Conservation (phyloP, 2,888 invertebrate genomes). For the Pasiphila rectangulata region DNA sequence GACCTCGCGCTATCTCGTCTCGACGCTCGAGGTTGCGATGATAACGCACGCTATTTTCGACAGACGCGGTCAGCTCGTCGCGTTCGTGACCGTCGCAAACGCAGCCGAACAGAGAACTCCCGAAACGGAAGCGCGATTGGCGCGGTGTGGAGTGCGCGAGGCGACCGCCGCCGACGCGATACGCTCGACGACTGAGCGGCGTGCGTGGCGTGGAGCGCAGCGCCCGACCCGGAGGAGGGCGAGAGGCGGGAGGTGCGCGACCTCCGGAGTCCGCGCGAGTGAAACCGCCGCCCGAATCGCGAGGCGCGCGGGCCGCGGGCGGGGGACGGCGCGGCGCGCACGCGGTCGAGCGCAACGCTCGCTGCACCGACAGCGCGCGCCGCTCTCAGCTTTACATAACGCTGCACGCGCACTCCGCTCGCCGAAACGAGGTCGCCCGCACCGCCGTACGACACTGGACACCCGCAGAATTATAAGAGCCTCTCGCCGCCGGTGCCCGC, state of each 20-base stretch:
- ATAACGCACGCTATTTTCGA: conserved; percentile 77
- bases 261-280: conserved; percentile 69
- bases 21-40: conserved; percentile 74
- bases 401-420: conserved; percentile 54
- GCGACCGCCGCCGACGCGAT: conserved; percentile 69
- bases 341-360: conserved; percentile 75
- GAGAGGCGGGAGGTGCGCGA: conserved; percentile 68
- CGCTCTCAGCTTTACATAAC: conserved; percentile 73
- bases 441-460: conserved; percentile 50
- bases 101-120: conserved; percentile 61
- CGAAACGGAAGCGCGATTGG: conserved; percentile 53
- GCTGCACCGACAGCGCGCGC: conserved; percentile 46
- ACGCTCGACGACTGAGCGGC: conserved; percentile 71
- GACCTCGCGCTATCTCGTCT: conserved; percentile 77
- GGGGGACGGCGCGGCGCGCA: conserved; percentile 53
- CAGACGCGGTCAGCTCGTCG: conserved; percentile 55
- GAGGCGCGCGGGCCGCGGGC: conserved; percentile 37
- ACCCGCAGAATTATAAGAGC: conserved; percentile 70
- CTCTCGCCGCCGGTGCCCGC: conserved; percentile 34
- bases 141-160: conserved; percentile 31
- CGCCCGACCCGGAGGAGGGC: conserved; percentile 52
- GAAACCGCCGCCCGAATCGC: conserved; percentile 65
- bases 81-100: conserved; percentile 68
- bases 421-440: conserved; percentile 69
- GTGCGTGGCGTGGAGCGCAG: conserved; percentile 40